phyloP scores from a whole-genome alignment of 2,888 invertebrate species.

The Phalangium opilio region DNA sequence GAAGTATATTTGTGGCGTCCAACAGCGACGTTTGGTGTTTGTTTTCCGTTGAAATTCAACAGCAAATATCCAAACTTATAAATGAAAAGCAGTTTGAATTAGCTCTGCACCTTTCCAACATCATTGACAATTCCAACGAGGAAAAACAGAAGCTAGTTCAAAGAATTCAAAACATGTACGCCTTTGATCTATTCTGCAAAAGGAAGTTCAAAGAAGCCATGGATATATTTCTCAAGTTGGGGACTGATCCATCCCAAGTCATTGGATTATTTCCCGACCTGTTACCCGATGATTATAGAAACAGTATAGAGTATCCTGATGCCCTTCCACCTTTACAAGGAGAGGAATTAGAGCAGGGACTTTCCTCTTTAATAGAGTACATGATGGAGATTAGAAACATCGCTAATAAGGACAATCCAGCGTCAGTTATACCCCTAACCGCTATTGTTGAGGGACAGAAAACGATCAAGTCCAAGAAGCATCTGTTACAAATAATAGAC shows the following conservation, averaged over 20 bases:
- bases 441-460: conserved; percentile 28
- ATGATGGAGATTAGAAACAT: conserved; percentile 49
- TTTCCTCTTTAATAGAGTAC: conserved; percentile 76
- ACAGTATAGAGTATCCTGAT: conserved; percentile 39
- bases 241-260: conserved; percentile 89
- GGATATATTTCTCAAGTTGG: conserved; percentile 72
- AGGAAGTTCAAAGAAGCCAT: conserved; percentile 79
- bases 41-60: conserved; percentile 57
- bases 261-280: conserved; percentile 87
- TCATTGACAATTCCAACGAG: conserved; percentile 57
- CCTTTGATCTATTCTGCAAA: conserved; percentile 76
- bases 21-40: conserved; percentile 78
- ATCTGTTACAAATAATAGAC: conserved; percentile 79
- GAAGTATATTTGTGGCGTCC: conserved; percentile 71
- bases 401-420: conserved; percentile 2
- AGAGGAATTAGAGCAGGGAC: conserved; percentile 68
- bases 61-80: conserved; percentile 67
- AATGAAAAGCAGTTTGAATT: conserved; percentile 85
- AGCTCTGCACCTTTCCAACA: conserved; percentile 67
- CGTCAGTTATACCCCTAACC: not conserved
- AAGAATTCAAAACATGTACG: conserved; percentile 77
- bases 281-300: conserved; percentile 42
- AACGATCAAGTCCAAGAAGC: conserved; percentile 41
- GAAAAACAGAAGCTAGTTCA: conserved; percentile 65
- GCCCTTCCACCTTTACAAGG: conserved; percentile 50